phyloP scores from a whole-genome alignment of 2,888 invertebrate species.

The Calameuta idolon region DNA sequence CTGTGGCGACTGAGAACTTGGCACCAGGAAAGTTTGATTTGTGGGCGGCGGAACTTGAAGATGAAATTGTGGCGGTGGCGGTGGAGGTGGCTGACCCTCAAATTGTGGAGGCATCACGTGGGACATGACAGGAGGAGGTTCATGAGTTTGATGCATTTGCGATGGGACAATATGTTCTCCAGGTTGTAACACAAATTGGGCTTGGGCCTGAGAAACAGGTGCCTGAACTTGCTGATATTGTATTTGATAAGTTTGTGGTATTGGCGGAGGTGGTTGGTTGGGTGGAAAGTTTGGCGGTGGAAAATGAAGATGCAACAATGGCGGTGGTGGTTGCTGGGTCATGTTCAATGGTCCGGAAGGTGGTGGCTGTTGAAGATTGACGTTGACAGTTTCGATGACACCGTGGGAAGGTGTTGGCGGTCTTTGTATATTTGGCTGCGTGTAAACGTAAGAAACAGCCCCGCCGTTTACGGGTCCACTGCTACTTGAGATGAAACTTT shows the following conservation, averaged over 20 bases:
- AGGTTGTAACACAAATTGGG: constrained; percentile 60
- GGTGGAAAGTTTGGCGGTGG: constrained; percentile 63
- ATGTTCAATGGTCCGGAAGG: constrained; percentile 54
- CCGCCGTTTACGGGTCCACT: constrained; percentile 50
- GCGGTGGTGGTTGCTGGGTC: constrained; percentile 59
- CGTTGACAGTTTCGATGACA: constrained; percentile 59
- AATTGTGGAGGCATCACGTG: constrained; percentile 56
- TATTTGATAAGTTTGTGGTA: constrained; percentile 64
- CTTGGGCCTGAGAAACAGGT: constrained; percentile 50
- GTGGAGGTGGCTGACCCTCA: constrained; percentile 51
- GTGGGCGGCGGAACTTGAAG: constrained; percentile 57
- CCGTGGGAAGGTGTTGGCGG: constrained; percentile 58
- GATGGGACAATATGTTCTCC: constrained; percentile 55
- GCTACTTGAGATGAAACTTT: constrained; percentile 53
- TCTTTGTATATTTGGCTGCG: constrained; percentile 58
- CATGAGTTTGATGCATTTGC: constrained; percentile 55
- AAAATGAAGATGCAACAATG: constrained; percentile 60
- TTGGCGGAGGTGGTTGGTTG: constrained; percentile 64
- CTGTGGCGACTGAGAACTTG: constrained; percentile 51
- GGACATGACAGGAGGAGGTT: constrained; percentile 46
- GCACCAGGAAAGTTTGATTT: constrained; percentile 55
- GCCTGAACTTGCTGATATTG: constrained; percentile 62
- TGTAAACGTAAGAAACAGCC: constrained; percentile 62
- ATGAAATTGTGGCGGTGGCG: constrained; percentile 44
- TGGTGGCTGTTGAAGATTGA: constrained; percentile 64